Percentiles rank a stretch among this genome's conserved stretches.
These are phyloP conservation scores for Therioaphis trifolii DNA, from an alignment of 2,888 invertebrate species.

Conservation along the genomic window DNA sequence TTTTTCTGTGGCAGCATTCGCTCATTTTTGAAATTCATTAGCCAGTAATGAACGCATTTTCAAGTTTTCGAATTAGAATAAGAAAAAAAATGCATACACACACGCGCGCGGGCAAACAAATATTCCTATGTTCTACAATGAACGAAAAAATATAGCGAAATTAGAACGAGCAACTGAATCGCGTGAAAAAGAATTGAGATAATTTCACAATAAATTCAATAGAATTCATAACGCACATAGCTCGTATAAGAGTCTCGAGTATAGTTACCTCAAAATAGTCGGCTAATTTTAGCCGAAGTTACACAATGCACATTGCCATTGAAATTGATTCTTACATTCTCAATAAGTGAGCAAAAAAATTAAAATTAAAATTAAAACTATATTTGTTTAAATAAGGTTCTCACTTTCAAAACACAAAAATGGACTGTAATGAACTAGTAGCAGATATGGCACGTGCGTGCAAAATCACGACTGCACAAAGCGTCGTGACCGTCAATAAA, in stretches of 20 bases:
- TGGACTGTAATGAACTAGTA: not conserved
- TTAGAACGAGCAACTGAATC: conserved; percentile 1
- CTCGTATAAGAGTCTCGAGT: not conserved
- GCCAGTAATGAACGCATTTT: conserved; percentile 1
- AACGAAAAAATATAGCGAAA: not conserved
- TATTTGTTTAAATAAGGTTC: not conserved
- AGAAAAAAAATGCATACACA: too few species aligned
- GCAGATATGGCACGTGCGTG: too few species aligned
- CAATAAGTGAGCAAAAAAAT: not conserved
- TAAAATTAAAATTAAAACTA: not conserved
- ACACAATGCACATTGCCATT: not conserved
- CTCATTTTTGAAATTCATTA: not conserved
- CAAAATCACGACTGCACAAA: not conserved
- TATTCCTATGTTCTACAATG: conserved; percentile 7
- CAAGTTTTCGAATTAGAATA: not conserved
- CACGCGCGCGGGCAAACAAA: too few species aligned
- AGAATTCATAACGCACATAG: not conserved
- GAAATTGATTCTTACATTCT: not conserved
- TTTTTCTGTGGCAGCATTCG: conserved; percentile 12
- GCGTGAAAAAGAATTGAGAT: not conserved
- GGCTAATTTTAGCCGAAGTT: not conserved
- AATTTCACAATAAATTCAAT: not conserved
- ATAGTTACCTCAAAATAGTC: not conserved
- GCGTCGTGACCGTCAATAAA: not conserved
- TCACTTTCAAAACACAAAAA: not conserved